These are phyloP conservation scores for Elephantulus edwardii DNA, from an alignment of 2,113 vertebrate species.

Conservation along the genomic window DNA sequence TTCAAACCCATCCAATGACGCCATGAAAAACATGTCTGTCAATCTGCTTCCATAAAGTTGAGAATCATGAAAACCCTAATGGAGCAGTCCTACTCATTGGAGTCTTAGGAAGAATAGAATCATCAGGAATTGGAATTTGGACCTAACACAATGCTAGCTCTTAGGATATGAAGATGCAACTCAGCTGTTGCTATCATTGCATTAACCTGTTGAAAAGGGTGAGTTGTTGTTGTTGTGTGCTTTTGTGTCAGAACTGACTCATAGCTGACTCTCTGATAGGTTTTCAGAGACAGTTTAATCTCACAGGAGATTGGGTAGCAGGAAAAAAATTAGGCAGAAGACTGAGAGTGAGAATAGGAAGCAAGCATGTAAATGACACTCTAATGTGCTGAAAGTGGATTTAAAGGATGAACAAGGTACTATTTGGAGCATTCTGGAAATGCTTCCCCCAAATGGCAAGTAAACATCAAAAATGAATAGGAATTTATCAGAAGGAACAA, in stretches of 20 bases:
- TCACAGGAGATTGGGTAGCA: too few species aligned
- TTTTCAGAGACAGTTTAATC: too few species aligned
- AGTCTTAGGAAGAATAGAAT: too few species aligned
- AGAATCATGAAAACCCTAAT: neutral
- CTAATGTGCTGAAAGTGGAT: neutral
- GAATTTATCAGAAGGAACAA: conserved; percentile 30
- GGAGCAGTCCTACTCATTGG: neutral
- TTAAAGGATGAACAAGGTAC: neutral
- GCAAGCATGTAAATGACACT: neutral
- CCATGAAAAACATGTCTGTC: neutral
- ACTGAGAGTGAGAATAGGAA: neutral
- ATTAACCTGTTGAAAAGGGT: neutral
- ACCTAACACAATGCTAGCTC: neutral
- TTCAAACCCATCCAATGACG: neutral
- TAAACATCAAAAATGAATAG: conserved; percentile 40
- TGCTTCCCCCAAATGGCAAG: neutral
- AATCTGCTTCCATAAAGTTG: neutral
- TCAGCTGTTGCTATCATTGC: too few species aligned
- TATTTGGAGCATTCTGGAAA: neutral
- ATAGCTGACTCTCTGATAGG: too few species aligned
- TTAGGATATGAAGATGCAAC: neutral
- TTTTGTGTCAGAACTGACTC: too few species aligned
- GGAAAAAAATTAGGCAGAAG: neutral
- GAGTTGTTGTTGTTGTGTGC: too few species aligned
- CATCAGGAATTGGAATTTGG: neutral